A percentile compares a stretch with the other conserved stretches of the same genome.
Conservation (phyloP, 2,888 invertebrate species). For the Ophraella communa region DNA sequence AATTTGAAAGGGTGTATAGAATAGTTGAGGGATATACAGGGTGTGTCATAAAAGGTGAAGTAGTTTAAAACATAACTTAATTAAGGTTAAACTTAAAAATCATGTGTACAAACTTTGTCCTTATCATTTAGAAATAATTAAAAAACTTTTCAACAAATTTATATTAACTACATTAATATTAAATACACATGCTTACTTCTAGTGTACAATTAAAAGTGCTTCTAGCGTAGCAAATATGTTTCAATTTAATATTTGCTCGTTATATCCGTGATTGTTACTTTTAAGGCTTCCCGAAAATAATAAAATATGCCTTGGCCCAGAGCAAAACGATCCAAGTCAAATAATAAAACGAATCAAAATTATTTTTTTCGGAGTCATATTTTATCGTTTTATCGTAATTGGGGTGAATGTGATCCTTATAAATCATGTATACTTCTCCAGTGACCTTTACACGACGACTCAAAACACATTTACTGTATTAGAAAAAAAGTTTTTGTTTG, state of each 20-base stretch:
- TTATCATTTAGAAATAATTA: too few relatives aligned
- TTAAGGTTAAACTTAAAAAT: too few relatives aligned
- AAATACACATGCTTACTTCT: too few relatives aligned
- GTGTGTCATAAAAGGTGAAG: too few relatives aligned
- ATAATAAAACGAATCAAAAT: slow-evolving; percentile 15
- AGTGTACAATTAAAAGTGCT: too few relatives aligned
- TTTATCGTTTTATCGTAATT: slow-evolving; percentile 30
- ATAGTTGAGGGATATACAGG: too few relatives aligned
- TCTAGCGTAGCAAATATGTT: too few relatives aligned
- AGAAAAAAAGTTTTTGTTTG: neutral
- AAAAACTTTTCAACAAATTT: too few relatives aligned
- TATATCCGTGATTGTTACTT: neutral
- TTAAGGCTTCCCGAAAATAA: neutral
- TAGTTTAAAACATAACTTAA: too few relatives aligned
- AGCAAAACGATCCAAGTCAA: slow-evolving; percentile 9
- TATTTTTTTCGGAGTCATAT: slow-evolving; percentile 9
- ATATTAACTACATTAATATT: too few relatives aligned
- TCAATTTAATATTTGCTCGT: neutral
- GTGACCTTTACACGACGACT: slow-evolving; percentile 29
- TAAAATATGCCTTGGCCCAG: slow-evolving; percentile 5
- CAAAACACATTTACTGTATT: slow-evolving; percentile 12
- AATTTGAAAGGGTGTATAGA: too few relatives aligned
- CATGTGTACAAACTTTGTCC: too few relatives aligned
- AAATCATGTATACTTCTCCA: slow-evolving; percentile 33
- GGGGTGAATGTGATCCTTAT: slow-evolving; percentile 41